These are phyloP conservation scores for Notodonta dromedarius DNA, from an alignment of 2,888 invertebrate species.

Conservation along the genomic window DNA sequence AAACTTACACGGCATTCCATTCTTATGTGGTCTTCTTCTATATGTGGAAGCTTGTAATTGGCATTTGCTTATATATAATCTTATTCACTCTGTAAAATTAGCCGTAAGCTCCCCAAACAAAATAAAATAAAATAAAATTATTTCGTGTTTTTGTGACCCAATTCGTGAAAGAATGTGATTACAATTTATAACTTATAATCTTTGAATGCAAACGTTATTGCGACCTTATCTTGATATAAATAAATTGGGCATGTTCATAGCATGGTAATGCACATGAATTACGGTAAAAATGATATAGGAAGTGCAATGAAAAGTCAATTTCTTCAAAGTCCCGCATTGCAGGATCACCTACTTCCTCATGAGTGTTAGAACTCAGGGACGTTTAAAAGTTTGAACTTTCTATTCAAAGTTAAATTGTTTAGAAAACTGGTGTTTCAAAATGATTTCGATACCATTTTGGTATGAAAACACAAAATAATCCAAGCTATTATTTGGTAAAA, in stretches of 20 bases:
- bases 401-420: no score
- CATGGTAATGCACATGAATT: slow-evolving; percentile 5
- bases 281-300: slow-evolving; percentile 12
- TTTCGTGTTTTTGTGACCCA: slow-evolving; percentile 3
- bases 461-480: slow-evolving; percentile 60
- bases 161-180: slow-evolving; percentile 1
- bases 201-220: slow-evolving; percentile 20
- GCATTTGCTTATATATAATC: no score
- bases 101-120: no score
- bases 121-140: no score
- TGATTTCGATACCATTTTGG: neutral
- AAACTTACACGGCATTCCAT: neutral
- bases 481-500: slow-evolving; percentile 54
- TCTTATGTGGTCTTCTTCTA: no score
- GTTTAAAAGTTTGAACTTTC: no score
- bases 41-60: no score
- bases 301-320: slow-evolving; percentile 23
- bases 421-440: neutral
- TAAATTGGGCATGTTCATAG: neutral
- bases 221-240: slow-evolving; percentile 1
- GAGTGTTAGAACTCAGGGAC: no score
- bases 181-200: slow-evolving; percentile 2
- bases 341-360: slow-evolving; percentile 36
- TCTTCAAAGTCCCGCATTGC: slow-evolving; percentile 60
- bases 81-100: no score